A percentile compares a stretch with the other conserved stretches of the same genome.
Conservation (phyloP, 2,113 vertebrate genomes). For the Tor tambroides region DNA sequence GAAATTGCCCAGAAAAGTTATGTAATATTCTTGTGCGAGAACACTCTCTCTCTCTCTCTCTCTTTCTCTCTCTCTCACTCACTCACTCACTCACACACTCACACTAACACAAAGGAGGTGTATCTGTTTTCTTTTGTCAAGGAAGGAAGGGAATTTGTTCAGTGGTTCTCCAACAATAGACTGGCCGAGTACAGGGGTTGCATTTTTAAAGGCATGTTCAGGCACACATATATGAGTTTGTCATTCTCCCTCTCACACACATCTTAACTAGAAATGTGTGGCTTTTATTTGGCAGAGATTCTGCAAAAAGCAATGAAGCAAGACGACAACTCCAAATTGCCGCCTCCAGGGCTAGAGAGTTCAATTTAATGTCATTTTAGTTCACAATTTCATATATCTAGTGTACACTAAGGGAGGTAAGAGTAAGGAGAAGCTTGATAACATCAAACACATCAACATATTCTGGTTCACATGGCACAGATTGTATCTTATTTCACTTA, state of each 20-base stretch:
- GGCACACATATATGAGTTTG: constrained; percentile 30
- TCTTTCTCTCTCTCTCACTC: not conserved
- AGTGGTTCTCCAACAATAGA: constrained; percentile 46
- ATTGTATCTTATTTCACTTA: not conserved
- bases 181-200: constrained; percentile 38
- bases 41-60: not conserved
- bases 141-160: constrained; percentile 32
- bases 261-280: constrained; percentile 28
- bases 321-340: constrained; percentile 40
- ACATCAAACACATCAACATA: not conserved
- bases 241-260: not conserved
- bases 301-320: constrained; percentile 37
- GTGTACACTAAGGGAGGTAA: not conserved
- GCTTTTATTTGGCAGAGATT: constrained; percentile 50
- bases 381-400: not conserved
- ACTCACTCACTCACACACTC: not conserved
- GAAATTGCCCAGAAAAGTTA: constrained; percentile 9
- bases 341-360: constrained; percentile 29
- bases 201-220: constrained; percentile 50
- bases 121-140: constrained; percentile 15
- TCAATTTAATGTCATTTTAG: constrained; percentile 34
- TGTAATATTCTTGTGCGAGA: constrained; percentile 23
- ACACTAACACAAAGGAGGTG: constrained; percentile 10
- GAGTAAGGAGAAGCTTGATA: not conserved
- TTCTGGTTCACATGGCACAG: not conserved